These are phyloP conservation scores for Pseudorhombus dupliciocellatus DNA, from an alignment of 2,113 vertebrate species.

Conservation along the genomic window DNA sequence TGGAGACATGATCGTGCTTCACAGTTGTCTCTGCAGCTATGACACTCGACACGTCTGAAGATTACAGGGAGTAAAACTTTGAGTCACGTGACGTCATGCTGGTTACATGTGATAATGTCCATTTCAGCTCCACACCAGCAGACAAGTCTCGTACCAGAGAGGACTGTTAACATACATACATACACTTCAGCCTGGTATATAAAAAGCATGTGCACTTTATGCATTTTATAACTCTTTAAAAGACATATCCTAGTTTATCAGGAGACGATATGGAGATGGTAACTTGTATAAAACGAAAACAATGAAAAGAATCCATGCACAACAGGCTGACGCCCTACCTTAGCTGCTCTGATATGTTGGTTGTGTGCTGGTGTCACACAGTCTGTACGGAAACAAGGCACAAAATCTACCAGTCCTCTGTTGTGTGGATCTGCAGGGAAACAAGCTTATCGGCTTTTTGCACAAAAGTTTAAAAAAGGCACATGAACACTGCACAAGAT, in stretches of 20 bases:
- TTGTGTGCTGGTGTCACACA: constrained; percentile 53
- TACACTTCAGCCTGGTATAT: background rate
- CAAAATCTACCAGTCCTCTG: constrained; percentile 54
- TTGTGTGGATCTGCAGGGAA: constrained; percentile 31
- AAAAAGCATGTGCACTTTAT: constrained; percentile 41
- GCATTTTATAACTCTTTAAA: background rate
- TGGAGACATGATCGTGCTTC: background rate
- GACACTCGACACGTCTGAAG: background rate
- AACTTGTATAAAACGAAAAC: constrained; percentile 37
- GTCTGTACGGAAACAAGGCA: constrained; percentile 60
- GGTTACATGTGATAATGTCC: background rate
- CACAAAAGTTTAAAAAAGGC: constrained; percentile 69
- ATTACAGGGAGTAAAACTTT: background rate
- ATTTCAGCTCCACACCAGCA: background rate
- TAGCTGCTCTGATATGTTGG: constrained; percentile 74
- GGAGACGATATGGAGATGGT: constrained; percentile 21
- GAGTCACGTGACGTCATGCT: background rate
- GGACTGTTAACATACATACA: background rate
- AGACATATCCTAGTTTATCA: constrained; percentile 16
- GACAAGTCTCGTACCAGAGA: background rate
- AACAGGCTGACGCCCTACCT: constrained; percentile 45
- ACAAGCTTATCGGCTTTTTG: constrained; percentile 77
- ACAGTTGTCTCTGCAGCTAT: background rate
- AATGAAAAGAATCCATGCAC: background rate
- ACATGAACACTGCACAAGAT: constrained; percentile 46